Evolutionary conservation across 2,113 vertebrate genomes (phyloP), one percentile per base, ranked within the genome.

Genomic region (Agapornis roseicollis): DNA sequence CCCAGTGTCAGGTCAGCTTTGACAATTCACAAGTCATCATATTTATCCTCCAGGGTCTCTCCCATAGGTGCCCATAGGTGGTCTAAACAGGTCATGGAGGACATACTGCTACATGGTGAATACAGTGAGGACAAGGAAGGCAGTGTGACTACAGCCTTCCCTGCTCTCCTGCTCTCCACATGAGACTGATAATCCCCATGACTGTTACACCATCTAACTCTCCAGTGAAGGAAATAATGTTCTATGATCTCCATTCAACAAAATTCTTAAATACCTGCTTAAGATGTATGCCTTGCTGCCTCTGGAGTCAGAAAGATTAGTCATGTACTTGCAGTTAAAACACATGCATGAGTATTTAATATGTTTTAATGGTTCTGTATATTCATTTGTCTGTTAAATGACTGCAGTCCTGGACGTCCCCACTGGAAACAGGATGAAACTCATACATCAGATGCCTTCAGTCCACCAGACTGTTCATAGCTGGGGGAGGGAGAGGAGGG

Each of bases 301-400:
- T 83, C 55, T 69, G 31, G 83, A 95, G 80, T 90, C 29, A 86
- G 52, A 84, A 74, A 86, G 69, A 88, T 92, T 61, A 68, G 85
- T 95, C 85, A 78, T 29, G 49, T 37, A 47, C 69, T 90, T 88
- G 85, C 83, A 92, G 65, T 86, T 84, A 86, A 84, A 96, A 80
- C 72, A 74, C 83, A 46, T 46, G 41, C 72, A 76, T 61, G 56
- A 79, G 76, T 80, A 79, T 92, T 95, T 86, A 95, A 88, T 80
- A 50, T 3, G 9, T 84, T 96, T 92, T 92, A 95, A 93, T 93
- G 83, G 73, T 79, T 56, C 73, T 86, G 47, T 81, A 24, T 88
- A 81, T 90, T 94, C 94, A 97, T 95, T 96, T 90, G 35, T 89
- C 80, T 86, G 73, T 47, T 89, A 95, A 93, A 97, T 79, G 69